Evolutionary conservation across 2,113 vertebrate species (phyloP), one percentile per base, ranked within the genome.

Genomic region (Dendropsophus ebraccatus): DNA sequence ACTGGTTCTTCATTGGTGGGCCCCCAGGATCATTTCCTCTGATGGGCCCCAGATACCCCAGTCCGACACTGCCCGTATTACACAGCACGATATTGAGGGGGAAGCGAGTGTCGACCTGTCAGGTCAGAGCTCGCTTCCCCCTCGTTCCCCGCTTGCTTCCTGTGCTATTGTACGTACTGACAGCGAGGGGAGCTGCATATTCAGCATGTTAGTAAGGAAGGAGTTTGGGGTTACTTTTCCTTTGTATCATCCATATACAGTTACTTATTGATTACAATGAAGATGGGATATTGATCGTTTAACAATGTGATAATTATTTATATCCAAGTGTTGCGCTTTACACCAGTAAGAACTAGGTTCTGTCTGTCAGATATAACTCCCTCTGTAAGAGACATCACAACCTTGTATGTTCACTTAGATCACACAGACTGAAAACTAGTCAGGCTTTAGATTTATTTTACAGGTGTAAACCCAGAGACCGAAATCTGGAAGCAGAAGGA

Each of bases 231-330:
- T 30, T 65, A 65, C 23, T 58, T 58, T 58, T 58, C 60, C n/a
- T 12, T 21, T 72, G 35, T 37, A 11, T 0, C 35, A 72, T 23
- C 32, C 21, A 72, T 35, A 67, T 16, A n/a, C n/a, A 32, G 30
- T 2, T 67, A 32, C 62, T 32, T 67, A 87, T 82, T 60, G 60
- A 35, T 30, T 58, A 88, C 75, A 88, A 23, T 32, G 86, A 91
- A 89, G 92, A 87, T 21, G 6, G 91, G 88, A 90, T 91, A 93
- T 93, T 90, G 91, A 89, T 89, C 70, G 73, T 74, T 86, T 87
- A 87, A 88, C 89, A 88, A 87, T 93, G 93, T 94, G 95, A 92
- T 92, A 95, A 95, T 94, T 90, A 91, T 91, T 85, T 93, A 88
- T 65, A 85, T 87, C 88, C 90, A 88, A 85, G 86, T 79, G 82